Evolutionary conservation across 2,113 vertebrate genomes (phyloP).

Genomic region (Alouatta palliata): DNA sequence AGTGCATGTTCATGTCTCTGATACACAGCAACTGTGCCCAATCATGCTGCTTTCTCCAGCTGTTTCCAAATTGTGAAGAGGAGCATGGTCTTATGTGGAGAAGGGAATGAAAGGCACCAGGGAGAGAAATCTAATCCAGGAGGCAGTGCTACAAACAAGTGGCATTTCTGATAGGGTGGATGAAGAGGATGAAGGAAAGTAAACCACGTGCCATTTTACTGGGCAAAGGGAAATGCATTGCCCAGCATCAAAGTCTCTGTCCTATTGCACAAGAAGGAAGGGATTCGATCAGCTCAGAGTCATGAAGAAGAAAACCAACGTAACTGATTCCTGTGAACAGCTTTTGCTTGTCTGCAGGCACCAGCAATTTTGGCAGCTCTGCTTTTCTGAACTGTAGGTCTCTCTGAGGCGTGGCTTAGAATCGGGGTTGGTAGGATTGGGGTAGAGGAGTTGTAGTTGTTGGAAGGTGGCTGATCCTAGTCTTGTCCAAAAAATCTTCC

Average conservation of each 20-base stretch:
- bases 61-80: background rate
- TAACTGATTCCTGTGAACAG: background rate
- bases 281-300: background rate
- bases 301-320: background rate
- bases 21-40: background rate
- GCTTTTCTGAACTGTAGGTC: background rate
- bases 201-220: background rate
- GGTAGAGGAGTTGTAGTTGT: background rate
- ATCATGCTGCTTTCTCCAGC: background rate
- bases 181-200: background rate
- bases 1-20: background rate
- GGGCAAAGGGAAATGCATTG: background rate
- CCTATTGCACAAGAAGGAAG: background rate
- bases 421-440: background rate
- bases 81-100: background rate
- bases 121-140: background rate
- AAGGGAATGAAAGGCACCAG: background rate
- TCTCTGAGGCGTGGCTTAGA: background rate
- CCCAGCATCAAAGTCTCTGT: background rate
- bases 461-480: background rate
- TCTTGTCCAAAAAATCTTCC: background rate
- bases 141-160: background rate
- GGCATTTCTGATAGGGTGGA: background rate
- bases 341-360: background rate
- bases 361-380: background rate